Base-by-base conservation (phyloP, 2,113 vertebrate species). In the Hystrix brachyura region DNA sequence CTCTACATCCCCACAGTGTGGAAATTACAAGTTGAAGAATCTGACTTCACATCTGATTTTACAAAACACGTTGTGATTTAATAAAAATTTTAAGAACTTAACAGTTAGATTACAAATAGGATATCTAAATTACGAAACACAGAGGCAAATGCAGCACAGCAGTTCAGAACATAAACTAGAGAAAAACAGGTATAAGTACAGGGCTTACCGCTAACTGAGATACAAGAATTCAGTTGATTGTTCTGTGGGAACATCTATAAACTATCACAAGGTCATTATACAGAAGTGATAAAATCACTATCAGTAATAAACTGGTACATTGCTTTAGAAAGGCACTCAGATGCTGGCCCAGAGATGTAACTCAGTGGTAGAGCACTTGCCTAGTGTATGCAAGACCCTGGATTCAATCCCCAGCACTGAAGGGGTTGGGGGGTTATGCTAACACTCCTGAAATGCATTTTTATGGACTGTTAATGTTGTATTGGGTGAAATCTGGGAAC, bases 381-480 rank as follows among this genome's bases (percentile, higher is more conserved):
- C 76, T 53, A 34, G 48, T 34, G 4, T 34, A 55, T 12, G 17
- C 15, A 79, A 79, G 76, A 79, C 51, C 7, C 48, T 79, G 29
- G 48, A 14, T 19, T 79, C 17, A 55, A 55, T 79, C 51, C 29
- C 51, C 8, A 79, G 76, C 32, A 79, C 76, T 21, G 17, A 79
- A 79, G 53, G 8, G 32, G 32, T 34, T 25, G 25, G 13, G 21
- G 18, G 69, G 19, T 92, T 60, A 57, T 17, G 72, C n/a, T 83
- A 93, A 95, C 55, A 87, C 65, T 97, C 78, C 79, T 80, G n/a
- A 93, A 67, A 72, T 51, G 23, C 32, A 91, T 64, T 94, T 71
- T 71, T 71, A 76, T 6, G 62, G 60, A 32, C 32, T 90, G 18
- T 93, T 80, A 87, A 38, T 87, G 34, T 8, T 93, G 34, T 29